These are phyloP conservation scores for Allacma fusca DNA, from an alignment of 2,888 invertebrate species.

Conservation along the genomic window DNA sequence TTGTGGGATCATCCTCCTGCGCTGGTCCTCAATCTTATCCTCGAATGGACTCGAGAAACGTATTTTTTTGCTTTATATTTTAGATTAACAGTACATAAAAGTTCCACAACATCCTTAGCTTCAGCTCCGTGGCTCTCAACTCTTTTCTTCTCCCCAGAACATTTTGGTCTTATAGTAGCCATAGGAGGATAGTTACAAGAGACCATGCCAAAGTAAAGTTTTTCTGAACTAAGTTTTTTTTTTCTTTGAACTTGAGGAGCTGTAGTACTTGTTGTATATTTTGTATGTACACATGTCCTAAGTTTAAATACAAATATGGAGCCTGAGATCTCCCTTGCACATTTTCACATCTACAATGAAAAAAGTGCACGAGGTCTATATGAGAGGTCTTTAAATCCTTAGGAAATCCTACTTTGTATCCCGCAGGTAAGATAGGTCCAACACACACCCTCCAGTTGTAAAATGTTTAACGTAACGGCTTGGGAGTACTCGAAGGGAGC, in stretches of 20 bases:
- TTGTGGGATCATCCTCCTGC: not conserved
- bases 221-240: no score
- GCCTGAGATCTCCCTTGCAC: not conserved
- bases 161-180: not conserved
- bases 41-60: not conserved
- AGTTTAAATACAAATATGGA: not conserved
- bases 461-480: not conserved
- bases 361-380: not conserved
- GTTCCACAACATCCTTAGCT: not conserved
- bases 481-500: not conserved
- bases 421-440: not conserved
- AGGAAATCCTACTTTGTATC: not conserved
- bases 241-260: no score
- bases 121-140: no score
- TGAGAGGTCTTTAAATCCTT: conserved; percentile 2
- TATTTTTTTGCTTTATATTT: not conserved
- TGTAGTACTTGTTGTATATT: no score
- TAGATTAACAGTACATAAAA: not conserved
- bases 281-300: no score
- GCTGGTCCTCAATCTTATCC: not conserved
- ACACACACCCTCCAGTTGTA: not conserved
- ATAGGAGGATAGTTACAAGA: no score
- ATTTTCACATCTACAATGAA: not conserved
- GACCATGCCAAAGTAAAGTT: no score
- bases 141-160: not conserved